phyloP scores from a whole-genome alignment of 2,888 invertebrate species.

The Papilio elwesi region DNA sequence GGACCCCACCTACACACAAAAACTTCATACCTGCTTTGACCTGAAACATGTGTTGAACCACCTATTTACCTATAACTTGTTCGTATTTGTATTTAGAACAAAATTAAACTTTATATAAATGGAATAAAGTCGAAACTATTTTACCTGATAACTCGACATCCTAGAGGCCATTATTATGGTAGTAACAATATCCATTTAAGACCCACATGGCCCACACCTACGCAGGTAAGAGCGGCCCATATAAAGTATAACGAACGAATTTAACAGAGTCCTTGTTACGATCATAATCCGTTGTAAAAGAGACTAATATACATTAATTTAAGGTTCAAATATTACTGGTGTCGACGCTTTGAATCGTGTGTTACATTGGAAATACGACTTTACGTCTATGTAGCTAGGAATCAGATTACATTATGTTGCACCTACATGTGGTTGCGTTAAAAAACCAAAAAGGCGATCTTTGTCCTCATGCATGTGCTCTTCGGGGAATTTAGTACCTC shows the following conservation, averaged over 20 bases:
- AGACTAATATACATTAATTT: slow-evolving; percentile 1
- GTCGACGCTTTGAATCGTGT: neutral
- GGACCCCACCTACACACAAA: slow-evolving; percentile 28
- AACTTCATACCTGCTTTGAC: slow-evolving; percentile 34
- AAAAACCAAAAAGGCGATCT: slow-evolving; percentile 56
- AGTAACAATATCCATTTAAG: slow-evolving; percentile 52
- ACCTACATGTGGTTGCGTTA: slow-evolving; percentile 40
- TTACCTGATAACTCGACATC: slow-evolving; percentile 42
- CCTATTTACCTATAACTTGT: slow-evolving; percentile 32
- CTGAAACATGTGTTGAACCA: slow-evolving; percentile 23
- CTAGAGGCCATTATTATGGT: slow-evolving; percentile 56
- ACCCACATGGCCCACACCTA: slow-evolving; percentile 55
- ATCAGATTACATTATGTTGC: neutral
- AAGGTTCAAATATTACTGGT: neutral
- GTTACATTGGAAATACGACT: slow-evolving; percentile 10
- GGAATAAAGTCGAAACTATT: slow-evolving; percentile 6
- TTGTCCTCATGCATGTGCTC: slow-evolving; percentile 61
- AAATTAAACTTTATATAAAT: neutral
- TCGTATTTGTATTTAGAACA: slow-evolving; percentile 40
- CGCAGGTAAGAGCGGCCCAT: slow-evolving; percentile 54
- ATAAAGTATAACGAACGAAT: slow-evolving; percentile 44
- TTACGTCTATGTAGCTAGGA: neutral
- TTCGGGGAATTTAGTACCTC: slow-evolving; percentile 65
- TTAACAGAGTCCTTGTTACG: slow-evolving; percentile 1
- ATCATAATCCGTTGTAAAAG: slow-evolving; percentile 18